Base-by-base conservation (phyloP, 2,888 invertebrate species). In the Ashinkailepas kermadecensis region DNA sequence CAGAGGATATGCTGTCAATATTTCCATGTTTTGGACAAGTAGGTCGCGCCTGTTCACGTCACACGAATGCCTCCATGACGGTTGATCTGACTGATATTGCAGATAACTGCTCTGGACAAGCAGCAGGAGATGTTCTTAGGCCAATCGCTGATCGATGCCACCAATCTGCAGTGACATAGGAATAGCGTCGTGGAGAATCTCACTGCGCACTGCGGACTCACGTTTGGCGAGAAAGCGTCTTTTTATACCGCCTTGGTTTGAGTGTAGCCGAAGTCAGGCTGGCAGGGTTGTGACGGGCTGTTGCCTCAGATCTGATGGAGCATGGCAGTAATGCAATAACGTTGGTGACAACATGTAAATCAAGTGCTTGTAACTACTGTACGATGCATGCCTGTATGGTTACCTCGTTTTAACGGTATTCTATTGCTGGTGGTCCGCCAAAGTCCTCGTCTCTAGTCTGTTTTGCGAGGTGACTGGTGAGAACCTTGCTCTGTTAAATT, bases 41-140 rank as follows among this genome's bases (percentile, higher is more conserved):
- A 4, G 39, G 39, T 39, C 39, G 39, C 39, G 39, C 39, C 39
- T 39, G 39, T 39, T 39, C 39, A 39, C 39, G 4, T 39, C 1
- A 39, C 39, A 4, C 39, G 39, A 39, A 39, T 39, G 39, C 39
- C 39, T 39, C 39, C 39, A 39, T 39, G 39, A 39, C 39, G 39
- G 39, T 39, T 39, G 39, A 39, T 39, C 4, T 39, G 39, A 39
- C 39, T 39, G 39, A 39, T 39, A 13, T 70, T 74, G 13, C 74
- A 74, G 74, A 74, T 13, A 0, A 74, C 74, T 10, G 74, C 74
- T 21, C 74, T 74, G 21, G 74, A 74, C 74, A 74, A 74, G 74
- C 56, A 74, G 56, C 54, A 18, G 56, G 74, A 74, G 74, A 54
- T 54, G 54, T 56, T 56, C 21, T 21, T 74, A 21, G 74, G 74